Percentiles rank a stretch among this genome's conserved stretches.
phyloP scores from a whole-genome alignment of 2,797 vertebrate genomes.

The Pelochelys cantorii region DNA sequence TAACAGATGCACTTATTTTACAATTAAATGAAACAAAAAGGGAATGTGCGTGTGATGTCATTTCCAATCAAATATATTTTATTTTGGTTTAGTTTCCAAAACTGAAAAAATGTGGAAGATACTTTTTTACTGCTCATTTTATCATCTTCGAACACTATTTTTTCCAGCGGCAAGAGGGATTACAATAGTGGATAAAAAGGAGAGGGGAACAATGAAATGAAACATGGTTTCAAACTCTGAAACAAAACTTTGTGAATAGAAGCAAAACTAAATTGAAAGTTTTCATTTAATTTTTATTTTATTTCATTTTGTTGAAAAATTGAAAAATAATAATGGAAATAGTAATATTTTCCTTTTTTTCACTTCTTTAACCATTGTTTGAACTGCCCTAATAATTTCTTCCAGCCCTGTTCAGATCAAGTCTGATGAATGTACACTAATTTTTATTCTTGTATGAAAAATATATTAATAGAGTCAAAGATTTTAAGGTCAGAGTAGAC shows the following conservation, averaged over 20 bases:
- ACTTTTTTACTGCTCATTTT: neutral
- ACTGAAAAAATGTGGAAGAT: neutral
- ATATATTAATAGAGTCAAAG: constrained; percentile 21
- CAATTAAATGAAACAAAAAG: neutral
- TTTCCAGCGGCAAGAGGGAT: neutral
- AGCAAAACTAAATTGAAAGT: neutral
- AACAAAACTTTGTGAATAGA: neutral
- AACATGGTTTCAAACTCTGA: neutral
- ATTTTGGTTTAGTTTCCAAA: neutral
- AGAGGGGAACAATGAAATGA: neutral
- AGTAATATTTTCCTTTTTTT: constrained; percentile 25
- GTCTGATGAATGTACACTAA: constrained; percentile 37
- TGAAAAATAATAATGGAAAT: neutral
- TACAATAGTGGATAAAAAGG: neutral
- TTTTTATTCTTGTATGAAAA: constrained; percentile 1
- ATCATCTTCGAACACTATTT: neutral
- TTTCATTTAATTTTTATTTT: neutral
- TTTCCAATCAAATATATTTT: neutral
- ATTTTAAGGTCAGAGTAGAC: constrained; percentile 39
- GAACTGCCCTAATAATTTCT: constrained; percentile 29
- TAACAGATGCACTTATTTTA: neutral
- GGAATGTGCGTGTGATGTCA: neutral
- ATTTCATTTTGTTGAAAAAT: fast-evolving
- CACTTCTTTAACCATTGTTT: constrained; percentile 38
- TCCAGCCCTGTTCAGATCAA: neutral